Percentiles rank a stretch among this genome's conserved stretches.
These are phyloP conservation scores for Craniophora ligustri DNA, from an alignment of 2,888 invertebrate species.

Conservation along the genomic window DNA sequence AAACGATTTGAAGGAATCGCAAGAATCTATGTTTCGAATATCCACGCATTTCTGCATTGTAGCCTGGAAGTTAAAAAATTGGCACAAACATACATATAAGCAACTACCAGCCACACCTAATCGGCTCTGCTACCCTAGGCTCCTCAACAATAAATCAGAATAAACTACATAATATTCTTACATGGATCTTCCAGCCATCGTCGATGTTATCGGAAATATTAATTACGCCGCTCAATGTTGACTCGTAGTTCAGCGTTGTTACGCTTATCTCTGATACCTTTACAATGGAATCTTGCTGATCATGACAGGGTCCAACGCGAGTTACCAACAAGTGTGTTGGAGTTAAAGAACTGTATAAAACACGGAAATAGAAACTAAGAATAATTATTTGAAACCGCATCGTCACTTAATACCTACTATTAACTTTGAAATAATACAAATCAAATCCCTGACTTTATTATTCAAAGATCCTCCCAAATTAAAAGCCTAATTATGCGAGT, in stretches of 20 bases:
- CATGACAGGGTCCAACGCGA: constrained; percentile 64
- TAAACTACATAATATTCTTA: no score
- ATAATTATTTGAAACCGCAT: constrained; percentile 13
- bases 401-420: no score
- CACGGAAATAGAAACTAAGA: constrained; percentile 1
- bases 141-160: no score
- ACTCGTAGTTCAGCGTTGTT: constrained; percentile 60
- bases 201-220: constrained; percentile 62
- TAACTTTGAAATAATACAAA: no score
- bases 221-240: constrained; percentile 62
- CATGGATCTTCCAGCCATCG: constrained; percentile 71
- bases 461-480: no score
- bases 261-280: constrained; percentile 64
- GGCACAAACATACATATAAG: background rate
- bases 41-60: constrained; percentile 76
- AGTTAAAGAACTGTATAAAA: constrained; percentile 29
- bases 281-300: constrained; percentile 30
- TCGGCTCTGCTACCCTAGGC: no score
- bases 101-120: no score
- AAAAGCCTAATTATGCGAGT: no score
- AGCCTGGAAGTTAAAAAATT: constrained; percentile 53
- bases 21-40: constrained; percentile 73
- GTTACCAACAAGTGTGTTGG: constrained; percentile 66
- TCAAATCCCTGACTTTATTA: no score
- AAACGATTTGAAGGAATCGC: constrained; percentile 68